Base-by-base conservation (phyloP, 2,113 vertebrate species). In the Odocoileus virginianus region DNA sequence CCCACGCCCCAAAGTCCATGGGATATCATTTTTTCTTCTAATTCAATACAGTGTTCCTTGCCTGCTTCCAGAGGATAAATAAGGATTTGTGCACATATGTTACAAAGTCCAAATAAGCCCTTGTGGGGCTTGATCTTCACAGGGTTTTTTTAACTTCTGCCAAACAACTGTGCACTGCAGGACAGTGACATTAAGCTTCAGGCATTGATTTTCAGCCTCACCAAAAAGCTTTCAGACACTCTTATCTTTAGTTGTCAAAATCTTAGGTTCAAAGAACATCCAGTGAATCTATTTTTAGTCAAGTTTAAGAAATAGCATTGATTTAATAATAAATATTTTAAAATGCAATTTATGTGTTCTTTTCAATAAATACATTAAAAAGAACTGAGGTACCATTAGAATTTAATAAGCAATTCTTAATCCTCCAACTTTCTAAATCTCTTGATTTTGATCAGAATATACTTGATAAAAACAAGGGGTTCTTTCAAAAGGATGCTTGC, bases 41-140 rank as follows among this genome's bases (percentile, higher is more conserved):
- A 95, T 88, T 95, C 64, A 84, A 82, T 79, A 83, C 64, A 94
- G 55, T 47, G 8, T 85, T 87, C 81, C 27, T 84, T 81, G 55
- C 74, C 84, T 81, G 61, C 33, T 94, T 94, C 85, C 93, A 89
- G 58, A 88, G 45, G 58, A 90, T 95, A 91, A 89, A 76, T 76
- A 86, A 71, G 36, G 84, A 90, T 94, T 90, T 95, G 64, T 88
- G 82, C 90, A 97, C 93, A 96, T 85, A 61, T 83, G 67, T 90
- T 91, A 90, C 74, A 90, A 71, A 89, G 85, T 93, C 92, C 84
- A 92, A 95, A 94, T 86, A 96, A 97, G 82, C 76, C 71, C 60
- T 90, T 76, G 23, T 76, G 55, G 33, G 74, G 67, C 33, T 89
- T 92, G 64, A 52, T 58, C 52, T 50, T 91, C 5, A 30, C 33